Percentiles rank a stretch among this genome's conserved stretches.
Evolutionary conservation across 2,113 vertebrate species (phyloP).

Genomic region (Rhineura floridana): DNA sequence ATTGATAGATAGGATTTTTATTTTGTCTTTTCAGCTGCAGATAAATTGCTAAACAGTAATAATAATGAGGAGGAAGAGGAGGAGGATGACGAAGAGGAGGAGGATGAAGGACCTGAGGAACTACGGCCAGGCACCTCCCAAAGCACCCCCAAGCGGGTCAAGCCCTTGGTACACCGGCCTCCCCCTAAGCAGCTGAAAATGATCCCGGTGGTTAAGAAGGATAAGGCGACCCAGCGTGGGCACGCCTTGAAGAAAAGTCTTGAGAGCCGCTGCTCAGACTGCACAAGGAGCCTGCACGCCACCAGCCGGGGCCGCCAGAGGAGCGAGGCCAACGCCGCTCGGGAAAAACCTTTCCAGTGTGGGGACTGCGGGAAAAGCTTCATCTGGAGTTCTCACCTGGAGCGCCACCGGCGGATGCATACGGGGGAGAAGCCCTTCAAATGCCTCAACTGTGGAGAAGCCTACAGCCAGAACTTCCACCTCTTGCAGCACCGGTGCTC

Average conservation of each 20-base stretch:
- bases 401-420: constrained; percentile 56
- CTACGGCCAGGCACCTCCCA: accelerated
- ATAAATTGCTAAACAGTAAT: constrained; percentile 24
- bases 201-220: background rate
- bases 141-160: background rate
- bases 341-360: constrained; percentile 33
- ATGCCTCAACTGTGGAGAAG: constrained; percentile 47
- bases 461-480: constrained; percentile 62
- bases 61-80: constrained; percentile 4
- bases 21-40: constrained; percentile 26
- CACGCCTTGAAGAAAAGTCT: accelerated
- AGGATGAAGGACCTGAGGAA: background rate
- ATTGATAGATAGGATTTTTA: too few relatives aligned
- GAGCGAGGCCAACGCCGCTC: background rate
- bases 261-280: background rate
- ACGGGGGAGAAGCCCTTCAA: constrained; percentile 49
- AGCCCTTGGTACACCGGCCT: background rate
- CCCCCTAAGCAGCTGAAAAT: constrained; percentile 32
- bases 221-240: accelerated
- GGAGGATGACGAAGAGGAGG: constrained; percentile 2
- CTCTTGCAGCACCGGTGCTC: constrained; percentile 55
- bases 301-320: accelerated
- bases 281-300: background rate
- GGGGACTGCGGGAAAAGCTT: constrained; percentile 54
- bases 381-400: constrained; percentile 51